Evolutionary conservation across 2,888 invertebrate genomes (phyloP), one percentile per base, ranked within the genome.

Genomic region (Heteropelma amictum): DNA sequence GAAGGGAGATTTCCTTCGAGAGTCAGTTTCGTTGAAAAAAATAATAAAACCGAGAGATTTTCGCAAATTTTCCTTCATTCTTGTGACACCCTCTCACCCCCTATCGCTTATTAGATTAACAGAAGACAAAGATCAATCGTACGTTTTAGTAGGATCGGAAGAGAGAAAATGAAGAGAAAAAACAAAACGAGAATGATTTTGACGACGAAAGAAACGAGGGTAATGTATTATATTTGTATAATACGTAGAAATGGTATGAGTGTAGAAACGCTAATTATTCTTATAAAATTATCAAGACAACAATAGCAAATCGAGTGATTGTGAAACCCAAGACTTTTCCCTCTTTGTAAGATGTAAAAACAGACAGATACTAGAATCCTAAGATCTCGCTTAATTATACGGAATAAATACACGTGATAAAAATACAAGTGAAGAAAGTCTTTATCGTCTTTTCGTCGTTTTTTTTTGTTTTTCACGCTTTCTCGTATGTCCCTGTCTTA

Each of bases 151-250:
- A 35, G n/a, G 23, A 42, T n/a, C n/a, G 14, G 12, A 10, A 38
- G 12, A 38, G 7, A 54, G 38, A 58, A 26, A 53, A 26, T 26
- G 47, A 60, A 64, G 17, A 23, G 35, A 19, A 42, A 65, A 30
- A 58, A 69, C 28, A 28, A 45, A 38, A 19, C n/a, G 42, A 53
- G 63, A 65, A 40, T 58, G n/a, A n/a, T n/a, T n/a, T n/a, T n/a
- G 53, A 45, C 68, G 53, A 67, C 56, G 51, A 17, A 21, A 14
- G 23, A 51, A 17, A 19, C 6, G 23, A 19, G 53, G 14, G 45
- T 47, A 33, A 54, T 80, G 80, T 80, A 80, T 79, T 78, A 79
- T 79, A 80, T 79, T 76, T 80, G 79, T 79, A 79, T 77, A 75
- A 78, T 76, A 76, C 72, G 71, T 76, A 75, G 60, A 75, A 61